These are phyloP conservation scores for Merluccius polli DNA, from an alignment of 2,797 vertebrate species.

Conservation along the genomic window DNA sequence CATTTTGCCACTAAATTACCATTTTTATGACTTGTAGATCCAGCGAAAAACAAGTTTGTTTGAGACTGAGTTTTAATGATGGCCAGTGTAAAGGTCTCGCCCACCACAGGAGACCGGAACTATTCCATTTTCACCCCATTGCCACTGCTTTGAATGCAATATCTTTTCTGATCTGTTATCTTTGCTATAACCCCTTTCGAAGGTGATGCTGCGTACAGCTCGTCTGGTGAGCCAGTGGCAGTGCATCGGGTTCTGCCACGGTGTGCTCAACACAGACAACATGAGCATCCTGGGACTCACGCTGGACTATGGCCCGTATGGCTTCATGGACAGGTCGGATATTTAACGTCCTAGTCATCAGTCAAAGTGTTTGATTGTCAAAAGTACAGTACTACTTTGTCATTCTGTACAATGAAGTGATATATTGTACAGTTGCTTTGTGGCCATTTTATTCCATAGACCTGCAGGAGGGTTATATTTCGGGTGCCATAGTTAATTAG, in stretches of 20 bases:
- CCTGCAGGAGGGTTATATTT: no score
- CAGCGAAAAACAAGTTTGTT: no score
- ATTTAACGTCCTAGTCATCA: not conserved
- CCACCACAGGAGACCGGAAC: no score
- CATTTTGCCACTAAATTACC: no score
- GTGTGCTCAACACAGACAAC: constrained; percentile 96
- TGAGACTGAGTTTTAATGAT: no score
- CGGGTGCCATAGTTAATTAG: not conserved
- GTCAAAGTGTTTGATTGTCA: not conserved
- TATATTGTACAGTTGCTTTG: not conserved
- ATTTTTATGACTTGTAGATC: no score
- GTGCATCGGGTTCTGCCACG: constrained; percentile 95
- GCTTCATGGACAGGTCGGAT: constrained; percentile 94
- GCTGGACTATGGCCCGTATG: constrained; percentile 94
- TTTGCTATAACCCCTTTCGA: no score
- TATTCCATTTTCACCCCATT: no score
- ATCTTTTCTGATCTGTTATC: no score
- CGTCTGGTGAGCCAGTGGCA: constrained; percentile 92
- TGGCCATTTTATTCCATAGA: no score
- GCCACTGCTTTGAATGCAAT: no score
- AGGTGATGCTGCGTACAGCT: constrained; percentile 86
- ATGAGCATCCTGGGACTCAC: constrained; percentile 96
- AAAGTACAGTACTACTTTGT: not conserved
- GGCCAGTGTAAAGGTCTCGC: no score
- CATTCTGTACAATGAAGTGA: not conserved